These are phyloP conservation scores for Planiliza haematocheilus DNA, from an alignment of 2,113 vertebrate genomes.

Conservation along the genomic window DNA sequence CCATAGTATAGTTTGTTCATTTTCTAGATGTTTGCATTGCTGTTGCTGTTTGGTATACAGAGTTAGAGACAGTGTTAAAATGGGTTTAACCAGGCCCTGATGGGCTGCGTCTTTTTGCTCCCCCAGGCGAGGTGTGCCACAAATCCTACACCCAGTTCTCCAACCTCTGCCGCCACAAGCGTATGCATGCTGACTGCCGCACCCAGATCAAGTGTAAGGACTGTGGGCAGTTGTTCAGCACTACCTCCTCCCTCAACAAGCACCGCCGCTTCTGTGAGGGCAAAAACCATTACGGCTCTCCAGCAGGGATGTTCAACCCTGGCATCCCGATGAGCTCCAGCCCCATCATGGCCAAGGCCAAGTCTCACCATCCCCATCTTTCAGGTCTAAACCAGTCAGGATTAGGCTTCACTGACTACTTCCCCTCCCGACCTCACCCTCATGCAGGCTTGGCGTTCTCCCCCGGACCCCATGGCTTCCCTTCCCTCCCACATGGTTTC, in stretches of 20 bases:
- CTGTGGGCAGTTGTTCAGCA: slow-evolving; percentile 99
- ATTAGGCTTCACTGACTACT: slow-evolving; percentile 94
- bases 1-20: neutral
- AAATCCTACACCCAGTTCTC: slow-evolving; percentile 99
- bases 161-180: slow-evolving; percentile 99
- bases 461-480: slow-evolving; percentile 85
- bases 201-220: slow-evolving; percentile 99
- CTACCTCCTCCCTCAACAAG: slow-evolving; percentile 99
- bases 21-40: slow-evolving; percentile 44
- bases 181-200: slow-evolving; percentile 99
- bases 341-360: slow-evolving; percentile 93
- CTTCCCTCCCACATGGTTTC: slow-evolving; percentile 88
- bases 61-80: slow-evolving; percentile 85
- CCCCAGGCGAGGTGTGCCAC: slow-evolving; percentile 99
- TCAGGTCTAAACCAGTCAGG: slow-evolving; percentile 89
- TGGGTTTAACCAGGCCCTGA: slow-evolving; percentile 86
- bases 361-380: slow-evolving; percentile 84
- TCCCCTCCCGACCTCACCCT: slow-evolving; percentile 90
- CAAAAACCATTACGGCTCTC: slow-evolving; percentile 95
- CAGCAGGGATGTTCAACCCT: slow-evolving; percentile 88
- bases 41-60: slow-evolving; percentile 73
- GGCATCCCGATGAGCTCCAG: slow-evolving; percentile 93
- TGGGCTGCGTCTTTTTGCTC: slow-evolving; percentile 80
- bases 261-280: slow-evolving; percentile 99
- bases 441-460: slow-evolving; percentile 91